Percentiles rank a stretch among this genome's conserved stretches.
phyloP scores from a whole-genome alignment of 2,797 vertebrate genomes.

The Acanthurus lineatus region DNA sequence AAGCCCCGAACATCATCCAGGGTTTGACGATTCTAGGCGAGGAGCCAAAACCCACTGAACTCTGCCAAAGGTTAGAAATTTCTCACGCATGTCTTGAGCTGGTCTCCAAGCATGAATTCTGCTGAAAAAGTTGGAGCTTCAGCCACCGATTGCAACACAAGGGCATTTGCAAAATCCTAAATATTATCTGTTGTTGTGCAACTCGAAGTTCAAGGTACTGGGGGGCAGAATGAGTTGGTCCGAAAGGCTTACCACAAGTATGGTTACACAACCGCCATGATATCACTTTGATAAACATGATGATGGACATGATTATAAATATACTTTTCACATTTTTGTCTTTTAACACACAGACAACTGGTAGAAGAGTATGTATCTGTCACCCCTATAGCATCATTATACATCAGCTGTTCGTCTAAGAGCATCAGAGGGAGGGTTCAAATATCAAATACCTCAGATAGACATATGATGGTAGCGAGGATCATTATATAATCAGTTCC shows the following conservation, averaged over 20 bases:
- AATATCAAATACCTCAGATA: slow-evolving; percentile 30
- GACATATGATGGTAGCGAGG: slow-evolving; percentile 18
- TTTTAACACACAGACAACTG: slow-evolving; percentile 54
- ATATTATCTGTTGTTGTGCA: background rate
- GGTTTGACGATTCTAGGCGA: slow-evolving; percentile 83
- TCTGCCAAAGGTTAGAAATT: slow-evolving; percentile 87
- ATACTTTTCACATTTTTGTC: slow-evolving; percentile 41
- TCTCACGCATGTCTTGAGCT: slow-evolving; percentile 87
- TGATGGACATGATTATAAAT: slow-evolving; percentile 48
- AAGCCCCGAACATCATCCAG: slow-evolving; percentile 42
- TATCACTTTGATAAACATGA: slow-evolving; percentile 20
- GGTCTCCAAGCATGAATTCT: slow-evolving; percentile 42
- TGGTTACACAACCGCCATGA: slow-evolving; percentile 5
- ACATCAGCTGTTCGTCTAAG: slow-evolving; percentile 65
- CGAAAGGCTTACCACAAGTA: slow-evolving; percentile 27
- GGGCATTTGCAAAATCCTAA: slow-evolving; percentile 33
- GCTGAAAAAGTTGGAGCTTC: slow-evolving; percentile 13
- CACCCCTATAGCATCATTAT: slow-evolving; percentile 17
- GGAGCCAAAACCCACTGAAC: slow-evolving; percentile 88
- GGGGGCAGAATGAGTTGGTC: background rate
- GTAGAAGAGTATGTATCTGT: slow-evolving; percentile 16
- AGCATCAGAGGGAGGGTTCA: slow-evolving; percentile 32
- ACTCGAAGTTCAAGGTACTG: background rate
- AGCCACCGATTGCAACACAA: slow-evolving; percentile 24
- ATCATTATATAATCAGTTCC: slow-evolving; percentile 15